Percentiles rank a stretch among this genome's conserved stretches.
Conservation (phyloP, 2,113 vertebrate species). For the Turnix velox region DNA sequence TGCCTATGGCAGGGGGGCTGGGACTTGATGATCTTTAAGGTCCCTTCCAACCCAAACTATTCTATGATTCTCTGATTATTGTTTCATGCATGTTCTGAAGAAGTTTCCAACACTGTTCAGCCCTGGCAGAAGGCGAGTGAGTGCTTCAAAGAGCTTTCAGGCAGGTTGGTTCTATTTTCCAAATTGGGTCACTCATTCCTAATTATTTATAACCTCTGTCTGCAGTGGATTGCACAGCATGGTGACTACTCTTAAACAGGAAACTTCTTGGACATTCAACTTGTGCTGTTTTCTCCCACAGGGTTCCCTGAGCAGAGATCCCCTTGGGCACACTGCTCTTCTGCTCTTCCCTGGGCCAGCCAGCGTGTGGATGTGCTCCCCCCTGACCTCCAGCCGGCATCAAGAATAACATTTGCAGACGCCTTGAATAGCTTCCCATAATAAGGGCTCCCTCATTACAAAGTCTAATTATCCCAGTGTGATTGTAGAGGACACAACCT, state of each 20-base stretch:
- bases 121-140: neutral
- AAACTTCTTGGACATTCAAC: neutral
- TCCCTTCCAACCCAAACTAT: no score
- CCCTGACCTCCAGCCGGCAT: constrained; percentile 36
- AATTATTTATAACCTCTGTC: constrained; percentile 30
- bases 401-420: constrained; percentile 37
- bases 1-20: no score
- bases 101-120: neutral
- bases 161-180: neutral
- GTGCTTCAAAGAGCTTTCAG: neutral
- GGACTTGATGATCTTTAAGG: no score
- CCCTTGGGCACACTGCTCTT: neutral
- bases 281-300: neutral
- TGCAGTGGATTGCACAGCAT: neutral
- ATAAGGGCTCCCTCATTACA: constrained; percentile 54
- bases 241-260: neutral
- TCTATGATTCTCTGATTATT: no score
- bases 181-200: constrained; percentile 7
- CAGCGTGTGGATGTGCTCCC: neutral
- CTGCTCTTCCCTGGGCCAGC: neutral
- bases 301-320: neutral
- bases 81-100: neutral
- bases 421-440: neutral
- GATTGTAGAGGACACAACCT: constrained; percentile 43
- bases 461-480: constrained; percentile 45